Percentiles rank a stretch among this genome's conserved stretches.
Evolutionary conservation across 2,888 invertebrate genomes (phyloP).

Genomic region (Pheosia gnoma): DNA sequence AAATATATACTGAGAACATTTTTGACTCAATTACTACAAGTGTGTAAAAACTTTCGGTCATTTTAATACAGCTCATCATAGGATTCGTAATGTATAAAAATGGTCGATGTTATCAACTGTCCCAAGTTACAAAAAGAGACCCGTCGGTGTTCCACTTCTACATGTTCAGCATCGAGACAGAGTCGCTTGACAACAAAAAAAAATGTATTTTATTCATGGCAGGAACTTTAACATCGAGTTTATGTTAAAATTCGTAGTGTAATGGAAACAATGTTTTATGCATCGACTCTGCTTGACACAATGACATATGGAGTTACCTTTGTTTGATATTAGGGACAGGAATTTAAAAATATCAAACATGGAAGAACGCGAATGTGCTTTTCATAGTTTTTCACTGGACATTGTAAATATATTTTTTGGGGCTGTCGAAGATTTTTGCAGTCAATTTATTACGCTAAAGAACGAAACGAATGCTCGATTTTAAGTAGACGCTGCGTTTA

Average conservation of each 20-base stretch:
- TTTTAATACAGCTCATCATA: conserved; percentile 10
- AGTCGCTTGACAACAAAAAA: conserved; percentile 65
- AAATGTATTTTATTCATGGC: conserved; percentile 78
- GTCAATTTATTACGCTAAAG: conserved; percentile 62
- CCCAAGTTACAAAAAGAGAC: conserved; percentile 54
- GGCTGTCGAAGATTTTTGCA: conserved; percentile 58
- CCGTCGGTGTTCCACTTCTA: conserved; percentile 47
- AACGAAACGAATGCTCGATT: conserved; percentile 62
- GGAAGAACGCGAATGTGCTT: conserved; percentile 59
- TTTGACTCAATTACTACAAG: no score
- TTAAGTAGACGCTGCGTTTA: conserved; percentile 74
- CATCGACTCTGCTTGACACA: conserved; percentile 72
- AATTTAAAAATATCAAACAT: conserved; percentile 68
- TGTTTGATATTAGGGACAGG: conserved; percentile 72
- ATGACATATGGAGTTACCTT: conserved; percentile 78
- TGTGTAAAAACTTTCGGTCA: background rate
- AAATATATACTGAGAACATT: no score
- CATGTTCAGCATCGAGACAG: conserved; percentile 40
- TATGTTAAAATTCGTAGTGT: conserved; percentile 82
- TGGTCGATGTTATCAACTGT: conserved; percentile 21
- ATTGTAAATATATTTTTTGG: conserved; percentile 55
- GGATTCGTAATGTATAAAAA: conserved; percentile 19
- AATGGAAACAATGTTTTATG: conserved; percentile 83
- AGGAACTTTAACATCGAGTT: conserved; percentile 79
- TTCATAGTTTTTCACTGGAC: conserved; percentile 64